Evolutionary conservation across 1,140 invertebrate genomes (phyloP).

Genomic region (Drosophila sp.): DNA sequence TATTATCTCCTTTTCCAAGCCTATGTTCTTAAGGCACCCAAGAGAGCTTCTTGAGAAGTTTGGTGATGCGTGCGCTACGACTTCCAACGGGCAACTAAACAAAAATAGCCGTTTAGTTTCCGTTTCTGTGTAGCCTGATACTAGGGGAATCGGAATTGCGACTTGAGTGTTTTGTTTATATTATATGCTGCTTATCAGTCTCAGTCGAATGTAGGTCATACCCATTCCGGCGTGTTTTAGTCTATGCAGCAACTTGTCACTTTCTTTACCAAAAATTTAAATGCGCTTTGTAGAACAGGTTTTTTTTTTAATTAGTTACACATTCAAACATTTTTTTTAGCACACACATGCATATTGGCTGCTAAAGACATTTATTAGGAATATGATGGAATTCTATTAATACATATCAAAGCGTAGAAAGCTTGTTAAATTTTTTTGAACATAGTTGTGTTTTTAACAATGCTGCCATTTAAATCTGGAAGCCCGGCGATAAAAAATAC

Average conservation of each 20-base stretch:
- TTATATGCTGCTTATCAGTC: slow-evolving; percentile 46
- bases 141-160: slow-evolving; percentile 18
- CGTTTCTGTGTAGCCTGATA: slow-evolving; percentile 65
- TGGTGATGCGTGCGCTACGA: slow-evolving; percentile 56
- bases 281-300: slow-evolving; percentile 27
- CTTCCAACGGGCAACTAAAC: slow-evolving; percentile 61
- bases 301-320: slow-evolving; percentile 11
- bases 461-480: not conserved
- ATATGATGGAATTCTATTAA: too few relatives aligned
- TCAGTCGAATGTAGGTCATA: slow-evolving; percentile 43
- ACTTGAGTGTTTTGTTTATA: slow-evolving; percentile 43
- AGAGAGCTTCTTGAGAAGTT: not conserved
- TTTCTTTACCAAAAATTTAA: slow-evolving; percentile 16
- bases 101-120: slow-evolving; percentile 47
- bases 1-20: slow-evolving; percentile 43
- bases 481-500: not conserved
- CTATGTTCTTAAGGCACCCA: slow-evolving; percentile 49
- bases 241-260: slow-evolving; percentile 10
- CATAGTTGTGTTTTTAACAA: not conserved
- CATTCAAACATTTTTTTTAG: slow-evolving; percentile 1
- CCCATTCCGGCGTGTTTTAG: slow-evolving; percentile 2
- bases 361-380: not conserved
- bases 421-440: too few relatives aligned
- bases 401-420: too few relatives aligned
- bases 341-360: not conserved